phyloP scores from a whole-genome alignment of 2,888 invertebrate species.

The Hydriomena furcata region DNA sequence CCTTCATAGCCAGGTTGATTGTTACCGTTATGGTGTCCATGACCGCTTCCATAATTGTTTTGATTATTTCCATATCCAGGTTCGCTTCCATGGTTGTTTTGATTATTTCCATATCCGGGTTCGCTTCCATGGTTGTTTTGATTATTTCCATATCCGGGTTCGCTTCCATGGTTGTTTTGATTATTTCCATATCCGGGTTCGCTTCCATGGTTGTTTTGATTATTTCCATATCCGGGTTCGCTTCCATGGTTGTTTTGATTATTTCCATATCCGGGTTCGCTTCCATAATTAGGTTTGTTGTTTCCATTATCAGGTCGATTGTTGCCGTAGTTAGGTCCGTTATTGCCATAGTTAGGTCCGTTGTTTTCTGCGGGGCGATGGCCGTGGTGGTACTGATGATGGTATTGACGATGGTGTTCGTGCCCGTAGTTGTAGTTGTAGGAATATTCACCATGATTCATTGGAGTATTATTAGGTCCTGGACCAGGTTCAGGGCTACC shows the following conservation, averaged over 20 bases:
- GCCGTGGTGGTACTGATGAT: conserved; percentile 33
- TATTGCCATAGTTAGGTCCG: conserved; percentile 4
- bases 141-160: conserved; percentile 4
- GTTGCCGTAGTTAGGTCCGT: conserved; percentile 11
- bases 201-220: conserved; percentile 8
- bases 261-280: conserved; percentile 8
- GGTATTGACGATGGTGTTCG: conserved; percentile 34
- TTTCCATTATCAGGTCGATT: conserved; percentile 14
- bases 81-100: background rate
- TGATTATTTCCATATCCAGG: conserved; percentile 9
- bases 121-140: background rate
- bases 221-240: conserved; percentile 16
- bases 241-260: conserved; percentile 8
- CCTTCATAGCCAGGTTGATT: conserved; percentile 19
- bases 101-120: background rate
- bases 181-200: conserved; percentile 23
- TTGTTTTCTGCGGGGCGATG: too few species aligned
- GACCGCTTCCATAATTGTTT: conserved; percentile 11
- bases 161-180: conserved; percentile 13
- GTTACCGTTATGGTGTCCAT: too few species aligned
- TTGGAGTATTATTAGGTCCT: conserved; percentile 21
- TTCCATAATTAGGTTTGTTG: conserved; percentile 5
- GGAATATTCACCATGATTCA: conserved; percentile 20
- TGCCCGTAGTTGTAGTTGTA: conserved; percentile 36
- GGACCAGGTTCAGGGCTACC: conserved; percentile 19